Percentiles rank a stretch among this genome's conserved stretches.
phyloP scores from a whole-genome alignment of 1,140 invertebrate genomes.

The Asbolus verrucosus region DNA sequence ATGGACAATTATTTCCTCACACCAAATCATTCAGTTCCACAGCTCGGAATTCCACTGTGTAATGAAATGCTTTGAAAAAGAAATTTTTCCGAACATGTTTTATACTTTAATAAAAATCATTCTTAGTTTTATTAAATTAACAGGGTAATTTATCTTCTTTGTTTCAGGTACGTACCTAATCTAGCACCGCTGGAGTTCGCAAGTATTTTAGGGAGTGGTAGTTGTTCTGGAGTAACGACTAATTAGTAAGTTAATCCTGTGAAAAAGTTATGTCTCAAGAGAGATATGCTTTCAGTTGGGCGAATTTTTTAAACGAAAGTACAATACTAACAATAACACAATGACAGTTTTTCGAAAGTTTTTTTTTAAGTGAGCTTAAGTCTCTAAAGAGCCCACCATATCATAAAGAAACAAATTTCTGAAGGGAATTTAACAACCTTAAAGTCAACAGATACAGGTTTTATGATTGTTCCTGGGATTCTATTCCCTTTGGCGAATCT shows the following conservation, averaged over 20 bases:
- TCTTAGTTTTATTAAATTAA: too few relatives aligned
- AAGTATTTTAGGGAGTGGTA: too few relatives aligned
- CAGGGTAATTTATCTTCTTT: too few relatives aligned
- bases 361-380: slow-evolving; percentile 2
- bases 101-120: too few relatives aligned
- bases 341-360: slow-evolving; percentile 16
- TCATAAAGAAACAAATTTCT: slow-evolving; percentile 34
- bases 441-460: slow-evolving; percentile 11
- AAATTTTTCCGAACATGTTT: too few relatives aligned
- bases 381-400: not conserved
- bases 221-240: slow-evolving; percentile 1
- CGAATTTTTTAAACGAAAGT: too few relatives aligned
- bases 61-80: too few relatives aligned
- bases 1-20: too few relatives aligned
- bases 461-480: slow-evolving; percentile 22
- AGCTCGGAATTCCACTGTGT: too few relatives aligned
- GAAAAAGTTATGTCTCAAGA: slow-evolving; percentile 21
- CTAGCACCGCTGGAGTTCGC: too few relatives aligned
- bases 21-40: too few relatives aligned
- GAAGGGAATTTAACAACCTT: slow-evolving; percentile 22
- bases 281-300: slow-evolving; percentile 9
- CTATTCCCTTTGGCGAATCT: slow-evolving; percentile 3
- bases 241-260: slow-evolving; percentile 16
- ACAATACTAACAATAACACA: slow-evolving; percentile 20
- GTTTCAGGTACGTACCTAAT: too few relatives aligned